Evolutionary conservation across 2,113 vertebrate genomes (phyloP).

Genomic region (Tetraodon nigroviridis): DNA sequence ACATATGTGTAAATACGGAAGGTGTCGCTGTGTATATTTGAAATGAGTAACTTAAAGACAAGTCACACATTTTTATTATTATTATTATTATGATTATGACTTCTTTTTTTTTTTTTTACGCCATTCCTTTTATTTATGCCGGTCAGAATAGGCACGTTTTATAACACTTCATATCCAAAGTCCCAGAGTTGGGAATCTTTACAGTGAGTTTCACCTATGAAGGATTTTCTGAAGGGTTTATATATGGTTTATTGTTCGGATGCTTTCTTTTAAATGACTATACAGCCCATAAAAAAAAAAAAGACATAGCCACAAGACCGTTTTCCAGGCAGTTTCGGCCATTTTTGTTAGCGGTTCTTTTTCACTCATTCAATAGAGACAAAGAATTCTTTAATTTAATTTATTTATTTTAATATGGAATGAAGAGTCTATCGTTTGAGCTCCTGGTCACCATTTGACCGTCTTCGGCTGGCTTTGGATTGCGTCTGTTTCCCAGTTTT

Average conservation of each 20-base stretch:
- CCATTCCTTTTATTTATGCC: conserved; percentile 90
- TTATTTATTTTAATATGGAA: neutral
- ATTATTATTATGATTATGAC: conserved; percentile 58
- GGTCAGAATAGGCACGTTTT: conserved; percentile 77
- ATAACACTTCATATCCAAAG: conserved; percentile 74
- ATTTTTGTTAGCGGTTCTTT: neutral
- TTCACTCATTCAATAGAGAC: neutral
- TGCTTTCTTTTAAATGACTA: neutral
- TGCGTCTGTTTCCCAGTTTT: neutral
- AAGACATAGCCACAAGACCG: too few relatives aligned
- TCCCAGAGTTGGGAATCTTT: conserved; percentile 63
- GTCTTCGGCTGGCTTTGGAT: neutral
- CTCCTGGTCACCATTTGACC: neutral
- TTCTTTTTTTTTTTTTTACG: conserved; percentile 74
- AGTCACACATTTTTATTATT: conserved; percentile 80
- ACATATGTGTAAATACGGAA: conserved; percentile 99
- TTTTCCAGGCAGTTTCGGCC: too few relatives aligned
- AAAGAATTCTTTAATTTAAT: neutral
- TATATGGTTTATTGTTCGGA: conserved; percentile 36
- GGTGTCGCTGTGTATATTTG: conserved; percentile 99
- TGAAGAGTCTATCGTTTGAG: neutral
- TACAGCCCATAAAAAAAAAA: neutral
- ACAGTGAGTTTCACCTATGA: conserved; percentile 56
- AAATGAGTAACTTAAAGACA: conserved; percentile 93
- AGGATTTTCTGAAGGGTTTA: conserved; percentile 65